Conservation (phyloP, 2,888 invertebrate genomes). For the Chrysolina oricalcia region DNA sequence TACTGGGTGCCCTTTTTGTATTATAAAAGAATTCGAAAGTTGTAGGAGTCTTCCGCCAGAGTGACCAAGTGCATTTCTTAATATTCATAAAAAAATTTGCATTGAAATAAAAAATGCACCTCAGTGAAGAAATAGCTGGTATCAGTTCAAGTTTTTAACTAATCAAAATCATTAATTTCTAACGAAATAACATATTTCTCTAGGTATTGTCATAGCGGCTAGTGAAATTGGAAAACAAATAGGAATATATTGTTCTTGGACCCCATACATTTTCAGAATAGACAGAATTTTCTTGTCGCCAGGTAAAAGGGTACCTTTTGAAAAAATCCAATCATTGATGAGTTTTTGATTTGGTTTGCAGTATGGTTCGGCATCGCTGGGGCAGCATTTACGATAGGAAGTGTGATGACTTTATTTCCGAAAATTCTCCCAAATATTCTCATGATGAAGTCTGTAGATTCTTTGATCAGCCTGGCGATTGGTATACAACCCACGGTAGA, state of each 20-base stretch:
- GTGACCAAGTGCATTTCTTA: too few relatives aligned
- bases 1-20: too few relatives aligned
- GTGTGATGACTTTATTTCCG: conserved; percentile 75
- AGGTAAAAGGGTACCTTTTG: neutral
- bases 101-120: too few relatives aligned
- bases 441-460: conserved; percentile 75
- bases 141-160: too few relatives aligned
- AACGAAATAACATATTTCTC: conserved; percentile 29
- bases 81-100: too few relatives aligned
- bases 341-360: conserved; percentile 50
- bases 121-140: too few relatives aligned
- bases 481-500: conserved; percentile 56
- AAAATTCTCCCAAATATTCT: conserved; percentile 73
- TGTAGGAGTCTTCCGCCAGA: too few relatives aligned
- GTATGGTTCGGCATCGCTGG: conserved; percentile 74
- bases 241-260: conserved; percentile 63
- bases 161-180: too few relatives aligned
- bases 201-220: conserved; percentile 59
- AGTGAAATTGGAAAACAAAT: conserved; percentile 62
- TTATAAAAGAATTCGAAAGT: too few relatives aligned
- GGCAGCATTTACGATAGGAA: conserved; percentile 71
- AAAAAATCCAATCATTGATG: too few relatives aligned
- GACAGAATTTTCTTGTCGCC: conserved; percentile 51
- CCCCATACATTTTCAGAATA: conserved; percentile 51
- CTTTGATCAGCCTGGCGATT: conserved; percentile 72